Base-by-base conservation (phyloP, 2,888 invertebrate genomes). In the Rhagophthalmus giganteus region DNA sequence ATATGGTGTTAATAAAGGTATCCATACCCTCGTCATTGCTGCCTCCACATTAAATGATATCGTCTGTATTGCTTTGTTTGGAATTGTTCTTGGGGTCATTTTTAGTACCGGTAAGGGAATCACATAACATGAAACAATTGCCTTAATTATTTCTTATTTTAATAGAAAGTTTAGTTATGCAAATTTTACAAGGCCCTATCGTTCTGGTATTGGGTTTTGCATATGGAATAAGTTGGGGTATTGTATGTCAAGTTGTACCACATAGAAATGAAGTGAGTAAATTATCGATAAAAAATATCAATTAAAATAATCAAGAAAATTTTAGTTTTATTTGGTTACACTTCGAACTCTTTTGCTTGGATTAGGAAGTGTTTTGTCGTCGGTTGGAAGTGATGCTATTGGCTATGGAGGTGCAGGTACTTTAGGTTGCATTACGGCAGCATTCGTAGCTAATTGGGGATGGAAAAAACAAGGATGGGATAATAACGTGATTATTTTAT, bases 1-100 rank as follows among this genome's bases (percentile, higher is more conserved):
- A 4, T 82, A 81, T 60, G 89, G 89, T 5, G 78, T 85, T 32
- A 82, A 83, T 64, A 86, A 85, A 70, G 88, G 88, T 14, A 83
- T 91, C 20, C 84, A 88, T 27, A 87, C 88, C 0, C 74, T 90
- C 37, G 82, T 90, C 2, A 82, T 85, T 53, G 85, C 86, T 4
- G 84, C 86, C 0, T 79, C 84, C 28, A 85, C 86, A 52, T 78
- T 89, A 49, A 90, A 90, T 67, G 87, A 88, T 71, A 85, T 90
- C 37, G 78, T 87, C 40, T 84, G 88, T 38, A 86, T 90, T 57
- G 86, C 87, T 45, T 74, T 84, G 2, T 90, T 88, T 70, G 84
- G 86, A 11, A 79, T 89, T 24, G 72, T 82, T 38, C 76, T 85
- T 37, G 82, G 85, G 12, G 75, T 85, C 31, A 79, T 86, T 34